phyloP scores from a whole-genome alignment of 2,888 invertebrate genomes.

The Heteropelma amictum region DNA sequence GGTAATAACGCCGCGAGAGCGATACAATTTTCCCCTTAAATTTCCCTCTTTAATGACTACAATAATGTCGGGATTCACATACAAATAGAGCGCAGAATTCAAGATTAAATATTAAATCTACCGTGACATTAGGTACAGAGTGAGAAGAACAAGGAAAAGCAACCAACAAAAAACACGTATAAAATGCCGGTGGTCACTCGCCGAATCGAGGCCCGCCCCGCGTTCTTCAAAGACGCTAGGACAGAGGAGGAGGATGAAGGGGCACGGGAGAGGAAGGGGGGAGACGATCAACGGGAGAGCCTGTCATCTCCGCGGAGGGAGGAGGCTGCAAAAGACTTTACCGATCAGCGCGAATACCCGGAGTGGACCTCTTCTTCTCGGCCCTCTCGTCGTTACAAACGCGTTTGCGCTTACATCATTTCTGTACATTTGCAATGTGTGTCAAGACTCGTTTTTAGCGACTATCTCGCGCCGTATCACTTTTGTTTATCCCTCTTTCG shows the following conservation, averaged over 20 bases:
- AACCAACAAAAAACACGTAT: constrained; percentile 49
- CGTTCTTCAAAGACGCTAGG: too few species aligned
- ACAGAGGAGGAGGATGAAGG: too few species aligned
- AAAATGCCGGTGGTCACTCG: constrained; percentile 40
- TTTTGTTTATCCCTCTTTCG: neutral
- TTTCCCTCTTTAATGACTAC: constrained; percentile 47
- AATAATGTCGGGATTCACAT: constrained; percentile 59
- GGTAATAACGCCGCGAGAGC: constrained; percentile 50
- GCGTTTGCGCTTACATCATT: too few species aligned
- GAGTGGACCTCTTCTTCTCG: too few species aligned
- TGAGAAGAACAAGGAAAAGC: constrained; percentile 38
- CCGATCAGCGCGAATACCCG: too few species aligned
- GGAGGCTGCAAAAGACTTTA: too few species aligned
- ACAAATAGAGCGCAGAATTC: constrained; percentile 59
- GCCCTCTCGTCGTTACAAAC: too few species aligned
- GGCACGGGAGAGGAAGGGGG: too few species aligned
- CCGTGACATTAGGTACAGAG: constrained; percentile 59
- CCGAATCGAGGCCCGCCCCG: constrained; percentile 43
- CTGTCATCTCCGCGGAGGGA: too few species aligned
- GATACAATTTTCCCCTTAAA: constrained; percentile 36
- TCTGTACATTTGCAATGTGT: constrained; percentile 68
- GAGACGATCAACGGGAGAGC: too few species aligned
- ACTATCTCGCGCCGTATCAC: constrained; percentile 27
- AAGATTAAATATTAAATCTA: constrained; percentile 60
- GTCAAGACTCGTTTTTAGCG: constrained; percentile 62